Base-by-base conservation (phyloP, 2,888 invertebrate genomes). In the Cephonodes hylas region DNA sequence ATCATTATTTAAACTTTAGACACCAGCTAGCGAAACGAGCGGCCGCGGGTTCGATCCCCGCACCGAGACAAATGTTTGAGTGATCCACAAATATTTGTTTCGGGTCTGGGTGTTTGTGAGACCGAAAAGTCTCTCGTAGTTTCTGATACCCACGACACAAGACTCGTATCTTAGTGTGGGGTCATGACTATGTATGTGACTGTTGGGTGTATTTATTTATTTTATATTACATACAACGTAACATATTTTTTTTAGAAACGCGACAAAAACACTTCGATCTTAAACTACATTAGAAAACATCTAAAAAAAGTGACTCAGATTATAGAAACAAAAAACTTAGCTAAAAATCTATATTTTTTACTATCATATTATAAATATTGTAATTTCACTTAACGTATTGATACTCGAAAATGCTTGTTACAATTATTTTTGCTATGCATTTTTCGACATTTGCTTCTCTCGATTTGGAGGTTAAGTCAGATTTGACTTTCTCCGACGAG, bases 381-480 rank as follows among this genome's bases (percentile, higher is more conserved):
- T 66, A 69, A 42, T 69, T 59, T 62, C 71, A 69, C 66, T 68
- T 59, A 64, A 53, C 18, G 31, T 53, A 27, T 38, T 10, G n/a
- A 38, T 23, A 22, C 7, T 27, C 53, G 31, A 31, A 66, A 70
- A 69, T 59, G 72, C 84, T 85, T 74, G 27, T 76, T 76, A 34
- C n/a, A 69, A 64, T 87, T 87, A 86, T 88, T 88, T 89, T 88
- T 86, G 87, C 86, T 86, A 88, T 69, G 81, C 79, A 80, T 81
- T 86, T 53, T 53, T 31, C 15, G 31, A 8, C 25, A 20, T 66
- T 59, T 63, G 64, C 48, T 73, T 72, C 71, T 76, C 70, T 74
- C 27, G 18, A 27, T 25, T 15, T 25, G 15, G 15, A 27, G 8
- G 53, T 53, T 10, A 27, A 22, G 22, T 45, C 22, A 45, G n/a